Evolutionary conservation across 64 coral and sea anemone genomes (phyloP), one percentile per base, ranked within the genome.

Genomic region (Orbicella faveolata): DNA sequence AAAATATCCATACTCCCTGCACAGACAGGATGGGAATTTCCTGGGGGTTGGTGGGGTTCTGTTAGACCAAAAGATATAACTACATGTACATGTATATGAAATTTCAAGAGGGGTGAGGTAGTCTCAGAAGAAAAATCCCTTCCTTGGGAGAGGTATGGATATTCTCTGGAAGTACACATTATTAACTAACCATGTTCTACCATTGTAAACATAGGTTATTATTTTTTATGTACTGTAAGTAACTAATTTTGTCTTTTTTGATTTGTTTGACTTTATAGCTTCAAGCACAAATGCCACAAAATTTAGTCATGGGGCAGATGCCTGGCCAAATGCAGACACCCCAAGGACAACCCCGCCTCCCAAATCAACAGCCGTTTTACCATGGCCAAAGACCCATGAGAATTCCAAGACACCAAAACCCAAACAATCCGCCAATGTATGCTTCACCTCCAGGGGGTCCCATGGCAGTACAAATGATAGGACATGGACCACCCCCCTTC

Each of bases 361-460:
- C 51, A 61, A 64, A 63, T 59, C 67, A 61, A 68, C 75, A 67
- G 19, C 25, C 0, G n/a, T 89, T 78, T 34, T 93, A 67, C n/a
- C 91, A 15, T 19, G 13, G 23, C 33, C 78, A 36, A 30, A 74
- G 95, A 57, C 41, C 91, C 66, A 78, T 96, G 3, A 79, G 91
- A 87, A 78, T 96, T 25, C 77, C 88, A 15, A 75, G 72, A 63
- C 77, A 70, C 21, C 88, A 74, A 9, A 76, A 65, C 0, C 81
- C 75, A 78, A 63, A 84, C 25, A 89, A 88, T 37, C 92, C 82
- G 35, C 91, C 78, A 18, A 88, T 93, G 88, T 96, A 90, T 75
- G 73, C 81, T 8, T 96, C 95, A 23, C 95, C 91, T 34, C 87
- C 90, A 9, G 34, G 76, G 3, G 91, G 74, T 68, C 79, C 87